These are phyloP conservation scores for Protonibea diacanthus DNA, from an alignment of 2,797 vertebrate genomes.

Conservation along the genomic window DNA sequence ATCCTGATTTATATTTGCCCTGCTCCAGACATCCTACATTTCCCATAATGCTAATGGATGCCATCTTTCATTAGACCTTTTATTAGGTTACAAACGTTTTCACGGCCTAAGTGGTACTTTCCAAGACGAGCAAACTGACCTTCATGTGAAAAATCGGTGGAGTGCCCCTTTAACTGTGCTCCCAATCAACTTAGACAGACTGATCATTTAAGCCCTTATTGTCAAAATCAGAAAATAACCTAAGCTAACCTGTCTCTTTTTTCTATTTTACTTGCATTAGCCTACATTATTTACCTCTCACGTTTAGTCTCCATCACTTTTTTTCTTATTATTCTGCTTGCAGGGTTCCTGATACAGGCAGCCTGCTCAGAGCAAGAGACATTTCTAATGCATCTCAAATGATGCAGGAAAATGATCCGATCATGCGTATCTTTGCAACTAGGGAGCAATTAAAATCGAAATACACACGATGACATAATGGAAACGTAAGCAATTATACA, in stretches of 20 bases:
- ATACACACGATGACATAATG: conserved; percentile 18
- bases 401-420: conserved; percentile 13
- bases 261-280: conserved; percentile 33
- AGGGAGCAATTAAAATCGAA: conserved; percentile 27
- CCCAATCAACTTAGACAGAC: conserved; percentile 29
- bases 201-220: conserved; percentile 65
- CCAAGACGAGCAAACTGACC: not conserved
- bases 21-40: not conserved
- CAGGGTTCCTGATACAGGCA: conserved; percentile 30
- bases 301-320: conserved; percentile 10
- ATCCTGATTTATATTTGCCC: not conserved
- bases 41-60: not conserved
- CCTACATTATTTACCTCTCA: conserved; percentile 9
- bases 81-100: not conserved
- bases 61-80: conserved; percentile 1
- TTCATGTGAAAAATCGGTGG: not conserved
- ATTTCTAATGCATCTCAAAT: conserved; percentile 13
- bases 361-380: conserved; percentile 4
- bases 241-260: conserved; percentile 2
- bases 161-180: conserved; percentile 36
- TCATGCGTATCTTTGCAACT: conserved; percentile 16
- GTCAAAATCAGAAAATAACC: conserved; percentile 32
- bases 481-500: conserved; percentile 23
- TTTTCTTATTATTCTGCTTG: conserved; percentile 5
- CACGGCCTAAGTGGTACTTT: not conserved